phyloP scores from a whole-genome alignment of 2,113 vertebrate species.

The Actinemys pallida region DNA sequence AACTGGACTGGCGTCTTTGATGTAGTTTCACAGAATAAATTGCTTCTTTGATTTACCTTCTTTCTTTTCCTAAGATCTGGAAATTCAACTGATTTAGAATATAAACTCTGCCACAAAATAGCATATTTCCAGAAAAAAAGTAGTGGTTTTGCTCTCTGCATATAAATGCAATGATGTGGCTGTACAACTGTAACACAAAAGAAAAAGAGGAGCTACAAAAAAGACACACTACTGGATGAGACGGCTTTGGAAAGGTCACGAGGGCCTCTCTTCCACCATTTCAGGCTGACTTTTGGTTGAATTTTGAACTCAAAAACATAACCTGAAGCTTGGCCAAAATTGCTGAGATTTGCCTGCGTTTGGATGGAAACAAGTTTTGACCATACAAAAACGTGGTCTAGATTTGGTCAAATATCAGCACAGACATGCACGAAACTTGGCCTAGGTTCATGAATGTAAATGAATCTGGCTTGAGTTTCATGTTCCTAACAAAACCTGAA shows the following conservation, averaged over 20 bases:
- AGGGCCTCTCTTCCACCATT: not conserved
- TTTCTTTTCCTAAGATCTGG: constrained; percentile 25
- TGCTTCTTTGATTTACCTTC: constrained; percentile 51
- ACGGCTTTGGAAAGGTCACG: not conserved
- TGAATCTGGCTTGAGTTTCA: not conserved
- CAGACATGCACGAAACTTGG: not conserved
- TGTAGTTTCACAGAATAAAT: constrained; percentile 40
- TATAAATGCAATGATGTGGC: not conserved
- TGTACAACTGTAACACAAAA: not conserved
- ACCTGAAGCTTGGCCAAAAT: not conserved
- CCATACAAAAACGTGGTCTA: not conserved
- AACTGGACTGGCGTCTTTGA: not conserved
- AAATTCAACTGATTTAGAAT: constrained; percentile 38
- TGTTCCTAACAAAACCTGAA: not conserved
- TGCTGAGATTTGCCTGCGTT: constrained; percentile 22
- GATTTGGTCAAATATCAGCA: not conserved
- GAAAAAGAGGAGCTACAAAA: not conserved
- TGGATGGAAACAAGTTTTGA: not conserved
- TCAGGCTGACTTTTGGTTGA: not conserved
- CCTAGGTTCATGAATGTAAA: rapidly evolving
- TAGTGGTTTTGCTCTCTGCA: not conserved
- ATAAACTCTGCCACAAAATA: constrained; percentile 12
- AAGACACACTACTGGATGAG: not conserved
- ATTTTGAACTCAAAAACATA: not conserved
- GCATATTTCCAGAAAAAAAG: constrained; percentile 17